Evolutionary conservation across 1,140 invertebrate species (phyloP), one percentile per base, ranked within the genome.

Genomic region (Pseudomyrmex sp.): DNA sequence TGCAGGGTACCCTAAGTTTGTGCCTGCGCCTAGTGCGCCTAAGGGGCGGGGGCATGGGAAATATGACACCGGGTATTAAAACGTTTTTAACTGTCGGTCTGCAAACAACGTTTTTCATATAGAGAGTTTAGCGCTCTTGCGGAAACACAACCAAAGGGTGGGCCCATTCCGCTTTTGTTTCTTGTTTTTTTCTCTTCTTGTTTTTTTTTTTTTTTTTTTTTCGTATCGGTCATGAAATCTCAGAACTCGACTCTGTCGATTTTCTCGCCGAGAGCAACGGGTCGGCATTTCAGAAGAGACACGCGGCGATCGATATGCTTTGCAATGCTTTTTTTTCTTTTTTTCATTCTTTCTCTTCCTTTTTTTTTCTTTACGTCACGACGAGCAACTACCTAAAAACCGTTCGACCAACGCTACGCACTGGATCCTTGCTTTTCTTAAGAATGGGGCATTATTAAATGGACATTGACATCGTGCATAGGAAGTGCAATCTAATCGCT

Each of bases 71-170:
- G 93, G 93, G 93, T 94, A 94, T 93, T 91, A 93, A 93, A 91
- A 94, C 92, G 93, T 93, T 94, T 94, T 94, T 94, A 94, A 94
- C 92, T 94, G 93, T 94, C 92, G 93, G 93, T 94, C 93, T 94
- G 93, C 85, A 94, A 94, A 94, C 92, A 94, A 94, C 91, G 88
- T 93, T 61, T 93, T 93, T 93, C 87, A 93, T 92, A 90, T 91
- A 92, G 84, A 90, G 86, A 90, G 87, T 92, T 90, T 92, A 90
- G 86, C 89, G 88, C 88, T 91, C 85, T 90, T 91, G 90, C 85
- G 82, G 50, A 83, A 62, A 87, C 44, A 82, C 73, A 75, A 84
- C 68, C 59, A 73, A 75, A 48, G 52, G 56, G 61, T 61, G 62
- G 82, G 76, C 86, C 88, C 86, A 90, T 90, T 89, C 73, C 76